Conservation (phyloP, 2,888 invertebrate genomes). For the Steinernema hermaphroditum region DNA sequence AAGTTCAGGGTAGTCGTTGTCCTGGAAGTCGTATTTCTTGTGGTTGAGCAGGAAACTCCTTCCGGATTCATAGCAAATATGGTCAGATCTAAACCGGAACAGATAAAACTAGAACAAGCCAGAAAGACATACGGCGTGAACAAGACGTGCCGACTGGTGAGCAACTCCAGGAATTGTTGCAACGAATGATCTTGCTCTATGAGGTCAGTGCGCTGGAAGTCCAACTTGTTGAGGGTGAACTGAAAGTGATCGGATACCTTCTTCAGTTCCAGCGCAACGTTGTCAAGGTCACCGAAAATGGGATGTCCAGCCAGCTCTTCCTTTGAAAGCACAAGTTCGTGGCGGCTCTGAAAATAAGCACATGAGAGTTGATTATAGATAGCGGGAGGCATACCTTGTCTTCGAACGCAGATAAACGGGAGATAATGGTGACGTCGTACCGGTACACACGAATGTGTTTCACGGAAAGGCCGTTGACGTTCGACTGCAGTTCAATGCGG, state of each 20-base stretch:
- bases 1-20: slow-evolving; percentile 37
- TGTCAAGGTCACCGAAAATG: background rate
- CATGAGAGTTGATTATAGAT: background rate
- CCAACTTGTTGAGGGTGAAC: slow-evolving; percentile 33
- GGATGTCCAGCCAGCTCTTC: background rate
- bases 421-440: slow-evolving; percentile 5
- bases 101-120: too few species aligned
- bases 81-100: slow-evolving; percentile 31
- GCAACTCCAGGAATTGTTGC: slow-evolving; percentile 42
- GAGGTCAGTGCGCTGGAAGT: slow-evolving; percentile 32
- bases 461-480: slow-evolving; percentile 40
- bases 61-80: slow-evolving; percentile 38
- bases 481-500: slow-evolving; percentile 32
- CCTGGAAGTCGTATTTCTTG: slow-evolving; percentile 33
- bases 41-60: slow-evolving; percentile 40
- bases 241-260: slow-evolving; percentile 36
- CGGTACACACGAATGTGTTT: slow-evolving; percentile 30
- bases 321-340: background rate
- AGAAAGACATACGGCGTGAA: slow-evolving; percentile 36
- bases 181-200: slow-evolving; percentile 36
- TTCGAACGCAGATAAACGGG: background rate
- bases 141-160: slow-evolving; percentile 38
- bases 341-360: background rate
- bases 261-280: slow-evolving; percentile 25
- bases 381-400: background rate